Percentiles rank a stretch among this genome's conserved stretches.
phyloP scores from a whole-genome alignment of 1,140 invertebrate species.

The Euura lappo region DNA sequence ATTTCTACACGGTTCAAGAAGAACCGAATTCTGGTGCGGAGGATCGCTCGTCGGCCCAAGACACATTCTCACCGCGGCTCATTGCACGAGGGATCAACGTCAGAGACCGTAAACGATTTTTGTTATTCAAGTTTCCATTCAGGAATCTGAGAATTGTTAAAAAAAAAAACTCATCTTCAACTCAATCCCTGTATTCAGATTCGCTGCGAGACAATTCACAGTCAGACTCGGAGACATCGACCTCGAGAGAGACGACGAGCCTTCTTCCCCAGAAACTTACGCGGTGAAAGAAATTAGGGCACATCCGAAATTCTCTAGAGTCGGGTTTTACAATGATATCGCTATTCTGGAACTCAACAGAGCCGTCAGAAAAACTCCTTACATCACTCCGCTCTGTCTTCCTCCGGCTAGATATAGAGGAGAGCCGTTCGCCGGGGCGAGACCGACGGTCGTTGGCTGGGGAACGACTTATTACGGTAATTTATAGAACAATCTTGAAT shows the following conservation, averaged over 20 bases:
- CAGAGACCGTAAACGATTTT: slow-evolving; percentile 79
- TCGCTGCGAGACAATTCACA: slow-evolving; percentile 84
- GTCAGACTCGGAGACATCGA: slow-evolving; percentile 89
- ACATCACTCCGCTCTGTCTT: slow-evolving; percentile 88
- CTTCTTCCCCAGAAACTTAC: slow-evolving; percentile 78
- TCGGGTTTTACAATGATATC: slow-evolving; percentile 92
- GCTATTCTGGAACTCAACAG: slow-evolving; percentile 79
- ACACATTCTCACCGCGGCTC: slow-evolving; percentile 89
- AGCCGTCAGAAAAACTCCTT: slow-evolving; percentile 78
- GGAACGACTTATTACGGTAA: slow-evolving; percentile 83
- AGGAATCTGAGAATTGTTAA: too few species aligned
- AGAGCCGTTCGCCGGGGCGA: slow-evolving; percentile 71
- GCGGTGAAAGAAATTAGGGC: slow-evolving; percentile 78
- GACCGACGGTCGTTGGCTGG: slow-evolving; percentile 91
- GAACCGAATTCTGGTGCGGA: slow-evolving; percentile 94
- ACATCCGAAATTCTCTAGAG: slow-evolving; percentile 81
- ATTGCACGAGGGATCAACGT: slow-evolving; percentile 86
- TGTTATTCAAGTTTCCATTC: slow-evolving; percentile 14
- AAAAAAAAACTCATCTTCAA: slow-evolving; percentile 6
- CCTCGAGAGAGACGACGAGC: slow-evolving; percentile 80
- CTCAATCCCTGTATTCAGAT: slow-evolving; percentile 62
- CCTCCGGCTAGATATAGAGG: slow-evolving; percentile 66
- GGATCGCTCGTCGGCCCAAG: slow-evolving; percentile 82
- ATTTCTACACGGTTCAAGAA: slow-evolving; percentile 82
- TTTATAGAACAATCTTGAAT: slow-evolving; percentile 2